Evolutionary conservation across 2,113 vertebrate species (phyloP).

Genomic region (Cryptomyrus ogoouensis): DNA sequence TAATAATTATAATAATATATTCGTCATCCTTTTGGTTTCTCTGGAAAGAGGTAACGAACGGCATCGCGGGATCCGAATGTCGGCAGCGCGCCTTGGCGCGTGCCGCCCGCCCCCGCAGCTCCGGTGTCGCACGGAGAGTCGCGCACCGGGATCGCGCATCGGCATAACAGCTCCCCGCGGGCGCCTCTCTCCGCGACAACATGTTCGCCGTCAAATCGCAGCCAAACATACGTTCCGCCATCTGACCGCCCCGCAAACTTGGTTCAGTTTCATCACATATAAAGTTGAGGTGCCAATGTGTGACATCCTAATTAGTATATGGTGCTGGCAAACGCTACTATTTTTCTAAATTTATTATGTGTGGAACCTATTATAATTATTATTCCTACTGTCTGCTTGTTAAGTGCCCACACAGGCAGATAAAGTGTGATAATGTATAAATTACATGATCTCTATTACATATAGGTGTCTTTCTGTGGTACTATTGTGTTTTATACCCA

Average conservation of each 20-base stretch:
- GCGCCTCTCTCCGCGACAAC: constrained; percentile 10
- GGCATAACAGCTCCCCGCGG: constrained; percentile 22
- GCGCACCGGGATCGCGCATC: constrained; percentile 8
- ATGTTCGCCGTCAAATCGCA: constrained; percentile 18
- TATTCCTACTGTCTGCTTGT: constrained; percentile 4
- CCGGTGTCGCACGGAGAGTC: constrained; percentile 7
- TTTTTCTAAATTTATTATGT: constrained; percentile 22
- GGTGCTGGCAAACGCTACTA: constrained; percentile 16
- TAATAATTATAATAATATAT: not conserved
- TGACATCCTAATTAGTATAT: constrained; percentile 27
- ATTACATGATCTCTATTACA: not conserved
- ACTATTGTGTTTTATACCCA: not conserved
- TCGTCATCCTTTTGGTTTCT: not conserved
- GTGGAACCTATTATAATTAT: not conserved
- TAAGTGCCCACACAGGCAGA: constrained; percentile 16
- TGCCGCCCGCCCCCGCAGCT: not conserved
- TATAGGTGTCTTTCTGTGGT: not conserved
- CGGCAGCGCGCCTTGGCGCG: not conserved
- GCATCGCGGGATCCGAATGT: not conserved
- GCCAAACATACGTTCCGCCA: constrained; percentile 29
- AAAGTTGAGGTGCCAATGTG: constrained; percentile 19
- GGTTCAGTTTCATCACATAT: constrained; percentile 13
- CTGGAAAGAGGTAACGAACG: not conserved
- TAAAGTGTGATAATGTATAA: not conserved
- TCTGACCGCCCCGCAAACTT: constrained; percentile 21